Percentiles rank a stretch among this genome's conserved stretches.
Conservation (phyloP, 2,113 vertebrate genomes). For the Notarius lentiginosus region DNA sequence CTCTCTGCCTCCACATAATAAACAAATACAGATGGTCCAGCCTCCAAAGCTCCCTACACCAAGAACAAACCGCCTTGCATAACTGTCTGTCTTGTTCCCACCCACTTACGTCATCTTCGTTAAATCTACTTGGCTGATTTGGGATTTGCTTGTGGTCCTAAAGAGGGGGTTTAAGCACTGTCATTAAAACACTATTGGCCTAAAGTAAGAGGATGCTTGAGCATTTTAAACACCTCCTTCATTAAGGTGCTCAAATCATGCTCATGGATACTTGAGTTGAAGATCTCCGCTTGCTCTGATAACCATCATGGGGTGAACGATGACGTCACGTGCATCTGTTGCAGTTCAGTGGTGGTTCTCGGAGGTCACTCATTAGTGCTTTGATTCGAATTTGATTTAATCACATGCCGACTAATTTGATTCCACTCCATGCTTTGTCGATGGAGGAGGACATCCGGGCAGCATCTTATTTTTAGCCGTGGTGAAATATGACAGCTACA, state of each 20-base stretch:
- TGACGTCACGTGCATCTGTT: slow-evolving; percentile 54
- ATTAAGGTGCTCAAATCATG: slow-evolving; percentile 23
- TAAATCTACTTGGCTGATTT: slow-evolving; percentile 18
- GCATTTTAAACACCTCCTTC: slow-evolving; percentile 30
- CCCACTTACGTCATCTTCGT: slow-evolving; percentile 19
- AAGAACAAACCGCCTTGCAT: slow-evolving; percentile 33
- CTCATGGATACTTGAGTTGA: slow-evolving; percentile 23
- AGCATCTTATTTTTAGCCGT: slow-evolving; percentile 69
- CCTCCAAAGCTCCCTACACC: slow-evolving; percentile 38
- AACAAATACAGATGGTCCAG: slow-evolving; percentile 57
- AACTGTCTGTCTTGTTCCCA: slow-evolving; percentile 40
- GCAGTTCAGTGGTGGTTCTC: slow-evolving; percentile 53
- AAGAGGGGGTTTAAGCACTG: slow-evolving; percentile 23
- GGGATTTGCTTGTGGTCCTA: background rate
- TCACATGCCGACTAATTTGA: slow-evolving; percentile 72
- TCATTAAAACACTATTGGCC: slow-evolving; percentile 10
- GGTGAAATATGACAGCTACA: slow-evolving; percentile 68
- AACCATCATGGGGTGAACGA: slow-evolving; percentile 37
- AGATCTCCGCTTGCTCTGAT: slow-evolving; percentile 46
- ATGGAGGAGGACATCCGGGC: slow-evolving; percentile 68
- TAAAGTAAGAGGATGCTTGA: slow-evolving; percentile 14
- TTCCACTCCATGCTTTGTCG: slow-evolving; percentile 68
- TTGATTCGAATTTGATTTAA: slow-evolving; percentile 70
- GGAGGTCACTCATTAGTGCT: slow-evolving; percentile 68
- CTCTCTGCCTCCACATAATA: slow-evolving; percentile 36